These are phyloP conservation scores for Heliconius cydno DNA, from an alignment of 2,888 invertebrate species.

Conservation along the genomic window DNA sequence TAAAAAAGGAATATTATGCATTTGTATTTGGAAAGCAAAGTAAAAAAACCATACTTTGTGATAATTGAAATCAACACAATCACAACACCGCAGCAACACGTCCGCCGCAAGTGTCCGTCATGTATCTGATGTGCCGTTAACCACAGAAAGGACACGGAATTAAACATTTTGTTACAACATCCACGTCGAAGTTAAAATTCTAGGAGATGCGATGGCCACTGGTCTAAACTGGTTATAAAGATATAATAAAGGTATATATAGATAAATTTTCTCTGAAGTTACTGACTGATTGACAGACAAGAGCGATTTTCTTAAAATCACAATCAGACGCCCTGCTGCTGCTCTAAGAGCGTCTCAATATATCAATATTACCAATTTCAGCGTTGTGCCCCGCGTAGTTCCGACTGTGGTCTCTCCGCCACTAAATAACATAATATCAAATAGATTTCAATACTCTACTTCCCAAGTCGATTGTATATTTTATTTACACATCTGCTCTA, in stretches of 20 bases:
- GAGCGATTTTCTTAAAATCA: no score
- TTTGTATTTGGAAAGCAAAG: no score
- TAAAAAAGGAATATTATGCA: no score
- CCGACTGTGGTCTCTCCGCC: no score
- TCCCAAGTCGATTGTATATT: neutral
- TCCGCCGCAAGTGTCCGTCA: neutral
- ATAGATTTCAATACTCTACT: neutral
- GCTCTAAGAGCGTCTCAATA: no score
- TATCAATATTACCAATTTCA: no score
- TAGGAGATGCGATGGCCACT: neutral
- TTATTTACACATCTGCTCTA: neutral
- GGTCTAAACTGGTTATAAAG: neutral
- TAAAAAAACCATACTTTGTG: neutral
- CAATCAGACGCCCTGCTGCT: no score
- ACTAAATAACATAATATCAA: neutral
- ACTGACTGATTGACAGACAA: no score
- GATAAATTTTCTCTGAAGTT: no score
- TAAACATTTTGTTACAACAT: neutral
- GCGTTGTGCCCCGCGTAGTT: no score
- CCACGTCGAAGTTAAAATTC: neutral
- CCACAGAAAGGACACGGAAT: neutral
- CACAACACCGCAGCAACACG: neutral
- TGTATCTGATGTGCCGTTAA: neutral
- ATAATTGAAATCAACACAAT: neutral
- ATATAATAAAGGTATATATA: neutral